Evolutionary conservation across 1,140 invertebrate genomes (phyloP), one percentile per base, ranked within the genome.

Genomic region (Scaptomyza pallida): DNA sequence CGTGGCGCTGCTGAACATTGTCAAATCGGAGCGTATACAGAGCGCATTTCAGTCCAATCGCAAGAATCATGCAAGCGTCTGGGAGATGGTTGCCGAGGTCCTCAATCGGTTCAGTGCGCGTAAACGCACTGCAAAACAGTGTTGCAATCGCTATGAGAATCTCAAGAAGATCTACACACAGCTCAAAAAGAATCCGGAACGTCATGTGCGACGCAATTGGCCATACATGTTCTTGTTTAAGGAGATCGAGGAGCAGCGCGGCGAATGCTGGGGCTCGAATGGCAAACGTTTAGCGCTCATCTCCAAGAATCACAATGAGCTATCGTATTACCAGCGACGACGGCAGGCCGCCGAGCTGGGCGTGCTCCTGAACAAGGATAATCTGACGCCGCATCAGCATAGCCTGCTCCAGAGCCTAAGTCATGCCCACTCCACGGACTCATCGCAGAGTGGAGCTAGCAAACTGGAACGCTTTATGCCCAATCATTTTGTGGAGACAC

Each of bases 41-140:
- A 91, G 81, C 56, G 90, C 90, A n/a, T 91, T 91, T 44, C 90
- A 91, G 23, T 91, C 90, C 35, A 91, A 91, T 37, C 90, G 90
- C 2, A 91, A 91, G 70, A 91, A 91, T 45, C 90, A 91, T 71
- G 90, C 90, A 44, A 91, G 90, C 47, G 90, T 91, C 0, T 91
- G 90, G 90, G 90, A 91, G 45, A 91, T 91, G 90, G 90, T 91
- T 3, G 90, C 90, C 47, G 88, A 90, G 65, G 89, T 91, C n/a
- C 68, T 91, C 5, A 91, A 91, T 41, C 89, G 90, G 0, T 91
- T 83, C 55, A 91, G 90, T 23, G 63, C 83, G 0, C 60, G 90
- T 0, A 91, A 91, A 43, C 71, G 90, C 0, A 90, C 88, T 2
- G 90, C 90, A 8, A 91, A 91, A 17, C 90, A 91, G 50, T 91